Base-by-base conservation (phyloP, 2,113 vertebrate species). In the Nothocercus nigrocapillus region DNA sequence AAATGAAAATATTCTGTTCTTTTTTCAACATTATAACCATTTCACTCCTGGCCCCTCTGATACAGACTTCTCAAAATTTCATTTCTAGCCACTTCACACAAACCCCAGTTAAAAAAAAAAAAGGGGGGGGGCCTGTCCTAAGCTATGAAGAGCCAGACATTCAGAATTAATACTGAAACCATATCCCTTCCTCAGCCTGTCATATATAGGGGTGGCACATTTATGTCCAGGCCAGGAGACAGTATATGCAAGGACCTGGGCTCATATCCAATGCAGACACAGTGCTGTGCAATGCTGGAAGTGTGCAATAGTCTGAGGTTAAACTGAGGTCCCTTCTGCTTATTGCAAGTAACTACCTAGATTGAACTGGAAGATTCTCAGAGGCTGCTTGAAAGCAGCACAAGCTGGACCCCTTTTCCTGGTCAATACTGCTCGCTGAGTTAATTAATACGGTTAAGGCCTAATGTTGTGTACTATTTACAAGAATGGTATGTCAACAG, bases 61-160 rank as follows among this genome's bases (percentile, higher is more conserved):
- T 77, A 63, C 7, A 34, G 47, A 44, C 11, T 42, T 24, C 70
- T 64, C 36, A 20, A 24, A 73, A 58, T 30, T 85, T 93, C 85
- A 70, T 32, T 93, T 49, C 92, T 92, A 54, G 14, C 86, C 38
- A 69, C 67, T 47, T 91, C 45, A 94, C 5, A 28, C 75, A 86
- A 95, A 90, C 54, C 59, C 88, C 84, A 85, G 12, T 32, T 75
- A 96, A 80, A 85, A 87, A 87, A 85, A 77, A 40, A n/a, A 85
- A 66, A 53, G 16, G n/a, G 49, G 22, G 51, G 19, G 58, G 17
- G 32, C 78, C 77, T 88, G 77, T 34, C 53, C 91, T 30, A 38
- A 83, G 70, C 36, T 62, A 91, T 72, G 90, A 85, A 70, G 77
- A 90, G 76, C 9, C 49, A 96, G 94, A 97, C 85, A 75, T 7